A percentile compares a stretch with the other conserved stretches of the same genome.
These are phyloP conservation scores for Proctacanthus coquilletti DNA, from an alignment of 1,140 invertebrate genomes.

Conservation along the genomic window DNA sequence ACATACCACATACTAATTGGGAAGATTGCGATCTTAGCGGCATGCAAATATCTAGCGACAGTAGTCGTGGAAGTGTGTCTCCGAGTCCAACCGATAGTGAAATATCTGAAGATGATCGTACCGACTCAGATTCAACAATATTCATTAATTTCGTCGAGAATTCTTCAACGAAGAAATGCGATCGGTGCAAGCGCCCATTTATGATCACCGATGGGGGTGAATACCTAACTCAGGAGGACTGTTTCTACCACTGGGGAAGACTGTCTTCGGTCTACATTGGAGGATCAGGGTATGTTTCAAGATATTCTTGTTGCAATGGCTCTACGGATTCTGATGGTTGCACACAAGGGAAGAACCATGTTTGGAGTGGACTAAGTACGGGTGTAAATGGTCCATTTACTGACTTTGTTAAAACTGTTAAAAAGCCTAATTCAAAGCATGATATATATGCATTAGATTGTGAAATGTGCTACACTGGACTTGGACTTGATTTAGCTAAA, in stretches of 20 bases:
- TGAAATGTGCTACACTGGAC: slow-evolving; percentile 81
- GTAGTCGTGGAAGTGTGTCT: slow-evolving; percentile 6
- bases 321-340: slow-evolving; percentile 39
- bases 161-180: slow-evolving; percentile 51
- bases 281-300: slow-evolving; percentile 13
- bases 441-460: slow-evolving; percentile 76
- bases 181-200: slow-evolving; percentile 56
- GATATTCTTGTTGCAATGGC: slow-evolving; percentile 37
- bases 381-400: slow-evolving; percentile 54
- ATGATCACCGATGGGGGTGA: slow-evolving; percentile 44
- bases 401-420: slow-evolving; percentile 47
- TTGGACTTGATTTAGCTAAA: slow-evolving; percentile 67
- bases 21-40: neutral
- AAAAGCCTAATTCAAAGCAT: too few relatives aligned
- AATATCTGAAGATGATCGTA: slow-evolving; percentile 6
- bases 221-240: slow-evolving; percentile 50
- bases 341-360: slow-evolving; percentile 39
- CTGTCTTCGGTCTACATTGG: slow-evolving; percentile 22
- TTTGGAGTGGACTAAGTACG: slow-evolving; percentile 50
- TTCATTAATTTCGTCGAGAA: too few relatives aligned
- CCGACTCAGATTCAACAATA: slow-evolving; percentile 8
- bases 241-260: slow-evolving; percentile 70
- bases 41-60: neutral
- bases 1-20: slow-evolving; percentile 1
- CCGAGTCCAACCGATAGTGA: neutral